These are phyloP conservation scores for Hoplostethus atlanticus DNA, from an alignment of 2,797 vertebrate genomes.

Conservation along the genomic window DNA sequence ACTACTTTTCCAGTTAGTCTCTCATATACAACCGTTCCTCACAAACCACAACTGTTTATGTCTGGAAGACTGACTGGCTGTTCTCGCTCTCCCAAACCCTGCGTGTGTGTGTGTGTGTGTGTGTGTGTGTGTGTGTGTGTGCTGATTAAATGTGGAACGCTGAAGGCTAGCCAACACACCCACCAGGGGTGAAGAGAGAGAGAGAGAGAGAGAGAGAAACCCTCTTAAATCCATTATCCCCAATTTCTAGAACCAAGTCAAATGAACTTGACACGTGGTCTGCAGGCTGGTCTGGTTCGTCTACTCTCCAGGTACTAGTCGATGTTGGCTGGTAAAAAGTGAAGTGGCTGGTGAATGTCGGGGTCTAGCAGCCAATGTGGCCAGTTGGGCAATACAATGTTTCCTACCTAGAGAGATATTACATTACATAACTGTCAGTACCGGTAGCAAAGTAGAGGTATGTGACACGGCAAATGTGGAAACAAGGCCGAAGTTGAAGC, in stretches of 20 bases:
- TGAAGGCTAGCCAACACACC: constrained; percentile 29
- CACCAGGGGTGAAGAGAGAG: constrained; percentile 16
- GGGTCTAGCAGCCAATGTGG: no score
- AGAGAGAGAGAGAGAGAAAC: background rate
- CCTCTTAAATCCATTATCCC: background rate
- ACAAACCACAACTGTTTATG: constrained; percentile 56
- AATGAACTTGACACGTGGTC: constrained; percentile 31
- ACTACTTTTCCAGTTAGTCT: constrained; percentile 55
- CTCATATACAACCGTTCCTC: constrained; percentile 47
- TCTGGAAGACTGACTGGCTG: constrained; percentile 36
- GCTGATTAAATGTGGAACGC: constrained; percentile 15
- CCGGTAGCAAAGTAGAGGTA: no score
- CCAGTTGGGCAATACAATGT: no score
- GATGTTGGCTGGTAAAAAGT: no score
- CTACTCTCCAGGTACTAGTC: no score
- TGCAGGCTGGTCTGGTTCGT: background rate
- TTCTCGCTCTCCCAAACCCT: background rate
- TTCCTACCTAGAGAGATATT: no score
- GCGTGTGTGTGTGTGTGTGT: background rate
- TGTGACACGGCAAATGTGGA: no score
- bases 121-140: constrained; percentile 18
- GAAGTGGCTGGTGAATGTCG: background rate
- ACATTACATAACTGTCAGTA: no score
- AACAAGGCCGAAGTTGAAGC: no score
- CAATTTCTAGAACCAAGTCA: constrained; percentile 13